Evolutionary conservation across 2,888 invertebrate genomes (phyloP).

Genomic region (Balanococcus diminutus): DNA sequence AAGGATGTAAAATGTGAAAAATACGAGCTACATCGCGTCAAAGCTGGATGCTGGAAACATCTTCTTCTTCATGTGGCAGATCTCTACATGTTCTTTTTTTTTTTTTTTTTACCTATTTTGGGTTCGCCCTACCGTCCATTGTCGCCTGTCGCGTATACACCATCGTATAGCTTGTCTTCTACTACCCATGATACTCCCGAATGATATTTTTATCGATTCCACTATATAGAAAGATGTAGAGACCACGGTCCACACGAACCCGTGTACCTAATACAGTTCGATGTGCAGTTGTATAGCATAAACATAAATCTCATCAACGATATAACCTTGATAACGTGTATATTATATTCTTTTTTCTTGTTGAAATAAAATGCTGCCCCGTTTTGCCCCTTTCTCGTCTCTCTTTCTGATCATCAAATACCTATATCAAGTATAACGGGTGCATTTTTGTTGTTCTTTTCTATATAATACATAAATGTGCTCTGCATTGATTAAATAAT

Average conservation of each 20-base stretch:
- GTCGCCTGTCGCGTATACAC: slow-evolving; percentile 42
- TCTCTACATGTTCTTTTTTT: neutral
- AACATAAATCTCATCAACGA: slow-evolving; percentile 3
- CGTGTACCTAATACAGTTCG: neutral
- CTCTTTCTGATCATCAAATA: too few species aligned
- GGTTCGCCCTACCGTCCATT: slow-evolving; percentile 25
- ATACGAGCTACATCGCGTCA: slow-evolving; percentile 4
- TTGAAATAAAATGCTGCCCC: neutral
- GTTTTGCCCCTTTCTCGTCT: neutral
- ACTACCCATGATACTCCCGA: slow-evolving; percentile 15
- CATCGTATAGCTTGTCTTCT: neutral
- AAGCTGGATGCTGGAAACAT: slow-evolving; percentile 34
- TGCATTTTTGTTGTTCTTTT: neutral
- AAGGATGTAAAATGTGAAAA: slow-evolving; percentile 49
- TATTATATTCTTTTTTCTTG: neutral
- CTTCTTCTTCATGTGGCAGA: slow-evolving; percentile 49
- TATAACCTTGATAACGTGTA: slow-evolving; percentile 7
- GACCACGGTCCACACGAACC: neutral
- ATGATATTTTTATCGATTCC: slow-evolving; percentile 31
- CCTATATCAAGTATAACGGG: neutral
- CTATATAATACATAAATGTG: too few species aligned
- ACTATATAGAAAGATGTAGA: neutral
- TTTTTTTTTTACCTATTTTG: neutral
- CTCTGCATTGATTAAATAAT: neutral
- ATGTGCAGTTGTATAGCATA: neutral